Conservation (phyloP, 2,113 vertebrate species). For the Anolis sagrei region DNA sequence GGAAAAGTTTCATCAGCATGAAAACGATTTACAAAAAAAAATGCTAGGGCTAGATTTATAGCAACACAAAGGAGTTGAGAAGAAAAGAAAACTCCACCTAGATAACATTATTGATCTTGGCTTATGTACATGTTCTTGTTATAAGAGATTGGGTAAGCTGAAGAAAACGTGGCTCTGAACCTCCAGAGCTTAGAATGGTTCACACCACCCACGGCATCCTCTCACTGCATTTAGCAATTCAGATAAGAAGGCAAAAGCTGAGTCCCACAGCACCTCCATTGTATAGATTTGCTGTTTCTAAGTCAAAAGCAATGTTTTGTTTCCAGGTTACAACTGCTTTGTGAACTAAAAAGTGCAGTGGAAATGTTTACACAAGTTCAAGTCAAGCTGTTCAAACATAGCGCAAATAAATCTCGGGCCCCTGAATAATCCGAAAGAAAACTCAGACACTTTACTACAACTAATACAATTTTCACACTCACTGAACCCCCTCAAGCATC, state of each 20-base stretch:
- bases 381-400: slow-evolving; percentile 27
- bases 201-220: not conserved
- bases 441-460: not conserved
- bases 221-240: not conserved
- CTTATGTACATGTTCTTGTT: slow-evolving; percentile 16
- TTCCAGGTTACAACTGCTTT: slow-evolving; percentile 33
- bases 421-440: not conserved
- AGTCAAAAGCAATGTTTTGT: slow-evolving; percentile 21
- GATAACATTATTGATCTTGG: not conserved
- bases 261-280: not conserved
- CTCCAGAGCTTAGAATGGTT: not conserved
- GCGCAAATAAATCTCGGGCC: slow-evolving; percentile 18
- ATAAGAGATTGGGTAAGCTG: not conserved
- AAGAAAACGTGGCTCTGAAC: not conserved
- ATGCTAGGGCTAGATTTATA: slow-evolving; percentile 10
- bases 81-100: not conserved
- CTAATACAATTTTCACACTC: not conserved
- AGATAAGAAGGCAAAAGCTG: not conserved
- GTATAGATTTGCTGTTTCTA: not conserved
- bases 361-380: slow-evolving; percentile 28
- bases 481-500: not conserved
- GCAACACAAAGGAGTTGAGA: slow-evolving; percentile 28
- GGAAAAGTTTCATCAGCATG: not conserved
- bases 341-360: not conserved
- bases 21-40: not conserved